These are phyloP conservation scores for Mycteria americana DNA, from an alignment of 2,797 vertebrate species.

Conservation along the genomic window DNA sequence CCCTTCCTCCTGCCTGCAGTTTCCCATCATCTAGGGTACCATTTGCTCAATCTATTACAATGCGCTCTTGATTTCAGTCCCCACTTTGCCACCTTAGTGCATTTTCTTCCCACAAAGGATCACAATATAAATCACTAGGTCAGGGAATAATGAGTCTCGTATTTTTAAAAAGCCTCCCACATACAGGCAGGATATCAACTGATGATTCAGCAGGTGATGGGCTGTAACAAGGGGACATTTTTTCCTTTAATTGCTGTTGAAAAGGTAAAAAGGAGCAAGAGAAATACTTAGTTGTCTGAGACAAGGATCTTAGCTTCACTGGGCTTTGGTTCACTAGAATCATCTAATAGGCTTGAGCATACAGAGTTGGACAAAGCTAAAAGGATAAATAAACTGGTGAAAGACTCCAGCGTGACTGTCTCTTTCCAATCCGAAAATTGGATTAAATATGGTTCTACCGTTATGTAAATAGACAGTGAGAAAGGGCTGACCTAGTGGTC, in stretches of 20 bases:
- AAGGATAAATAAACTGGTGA: background rate
- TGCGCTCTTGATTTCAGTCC: background rate
- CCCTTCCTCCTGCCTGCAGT: background rate
- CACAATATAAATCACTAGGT: conserved; percentile 23
- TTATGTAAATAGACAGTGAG: background rate
- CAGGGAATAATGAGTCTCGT: conserved; percentile 38
- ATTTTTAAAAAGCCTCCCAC: conserved; percentile 24
- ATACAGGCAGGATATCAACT: background rate
- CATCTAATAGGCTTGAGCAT: background rate
- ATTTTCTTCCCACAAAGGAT: background rate
- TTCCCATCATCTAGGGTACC: background rate
- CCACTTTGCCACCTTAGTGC: background rate
- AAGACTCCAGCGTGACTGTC: background rate
- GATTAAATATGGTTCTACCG: background rate
- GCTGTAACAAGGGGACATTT: conserved; percentile 7
- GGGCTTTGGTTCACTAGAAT: background rate
- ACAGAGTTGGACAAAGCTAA: background rate
- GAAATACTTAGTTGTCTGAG: background rate
- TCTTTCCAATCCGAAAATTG: background rate
- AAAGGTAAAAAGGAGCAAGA: background rate
- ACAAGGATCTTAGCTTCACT: background rate
- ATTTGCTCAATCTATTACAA: conserved; percentile 33
- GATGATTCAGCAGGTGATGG: conserved; percentile 31
- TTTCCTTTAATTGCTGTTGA: conserved; percentile 33
- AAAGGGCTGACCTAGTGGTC: background rate